Evolutionary conservation across 2,888 invertebrate genomes (phyloP).

Genomic region (Odontocolon sp.): DNA sequence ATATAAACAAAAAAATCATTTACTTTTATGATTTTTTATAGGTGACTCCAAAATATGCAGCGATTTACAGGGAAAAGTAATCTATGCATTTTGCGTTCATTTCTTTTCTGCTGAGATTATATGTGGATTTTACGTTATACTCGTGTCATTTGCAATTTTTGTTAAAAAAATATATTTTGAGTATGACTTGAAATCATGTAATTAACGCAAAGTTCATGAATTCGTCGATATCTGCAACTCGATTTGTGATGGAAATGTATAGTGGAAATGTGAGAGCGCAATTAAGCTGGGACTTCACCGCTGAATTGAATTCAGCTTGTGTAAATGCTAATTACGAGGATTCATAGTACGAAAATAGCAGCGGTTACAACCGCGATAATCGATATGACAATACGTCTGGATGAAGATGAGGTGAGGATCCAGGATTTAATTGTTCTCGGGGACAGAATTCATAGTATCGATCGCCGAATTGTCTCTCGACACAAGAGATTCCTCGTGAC

Average conservation of each 20-base stretch:
- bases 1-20: neutral
- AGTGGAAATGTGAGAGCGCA: neutral
- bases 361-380: neutral
- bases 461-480: neutral
- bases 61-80: no score
- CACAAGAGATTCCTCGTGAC: constrained; percentile 30
- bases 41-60: no score
- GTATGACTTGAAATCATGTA: no score
- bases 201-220: no score
- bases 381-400: constrained; percentile 11
- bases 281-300: neutral
- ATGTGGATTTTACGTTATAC: no score
- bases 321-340: neutral
- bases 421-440: neutral
- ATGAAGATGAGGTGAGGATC: neutral
- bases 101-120: no score
- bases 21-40: no score
- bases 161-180: no score
- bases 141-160: no score
- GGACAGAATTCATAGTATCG: neutral
- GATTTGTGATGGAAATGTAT: neutral
- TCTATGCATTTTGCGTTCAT: no score
- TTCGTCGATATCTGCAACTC: neutral
- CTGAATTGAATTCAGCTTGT: neutral
- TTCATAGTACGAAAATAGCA: constrained; percentile 5